Base-by-base conservation (phyloP, 1,140 invertebrate species). In the Drosophila pectinifera region DNA sequence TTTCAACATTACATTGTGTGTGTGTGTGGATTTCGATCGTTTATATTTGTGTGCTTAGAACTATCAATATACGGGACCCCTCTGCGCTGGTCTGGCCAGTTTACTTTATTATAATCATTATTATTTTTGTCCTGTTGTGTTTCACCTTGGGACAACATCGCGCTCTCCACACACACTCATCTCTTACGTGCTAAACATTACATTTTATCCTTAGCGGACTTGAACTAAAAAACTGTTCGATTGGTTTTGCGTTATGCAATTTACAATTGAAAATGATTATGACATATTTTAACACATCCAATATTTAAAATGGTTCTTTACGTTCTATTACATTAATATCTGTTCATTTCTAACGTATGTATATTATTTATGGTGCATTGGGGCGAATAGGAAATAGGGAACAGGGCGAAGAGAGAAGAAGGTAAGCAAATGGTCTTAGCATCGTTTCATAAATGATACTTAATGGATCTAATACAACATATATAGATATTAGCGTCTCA, bases 401-500 rank as follows among this genome's bases (percentile, higher is more conserved):
- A 24, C 18, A 20, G 69, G 43, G 14, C 38, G 57, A 46, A 31
- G 28, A 10, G 34, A 58, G 43, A 81, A 55, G 36, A 57, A 49
- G 48, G 46, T 75, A 78, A 51, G 58, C 62, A 67, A 81, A 69
- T 51, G 53, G 57, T 58, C 63, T 78, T 77, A 77, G 73, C 77
- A 85, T 63, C 56, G 46, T 68, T 70, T 70, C 22, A 68, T 48
- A 73, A 78, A 81, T 70, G 56, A 61, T 82, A 82, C 64, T 68
- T 88, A 88, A 88, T 72, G 48, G 48, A 67, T 86, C 56, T 85
- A 84, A 75, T 82, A 88, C 74, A 88, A 85, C 73, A 86, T 78
- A 73, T 81, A 81, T 78, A 78, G 69, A 88, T 85, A 85, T 86
- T 85, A 85, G 82, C 82, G 82, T 82, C 82, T 85, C 64, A 48